Evolutionary conservation across 2,888 invertebrate genomes (phyloP), one percentile per base, ranked within the genome.

Genomic region (Seira ritae): DNA sequence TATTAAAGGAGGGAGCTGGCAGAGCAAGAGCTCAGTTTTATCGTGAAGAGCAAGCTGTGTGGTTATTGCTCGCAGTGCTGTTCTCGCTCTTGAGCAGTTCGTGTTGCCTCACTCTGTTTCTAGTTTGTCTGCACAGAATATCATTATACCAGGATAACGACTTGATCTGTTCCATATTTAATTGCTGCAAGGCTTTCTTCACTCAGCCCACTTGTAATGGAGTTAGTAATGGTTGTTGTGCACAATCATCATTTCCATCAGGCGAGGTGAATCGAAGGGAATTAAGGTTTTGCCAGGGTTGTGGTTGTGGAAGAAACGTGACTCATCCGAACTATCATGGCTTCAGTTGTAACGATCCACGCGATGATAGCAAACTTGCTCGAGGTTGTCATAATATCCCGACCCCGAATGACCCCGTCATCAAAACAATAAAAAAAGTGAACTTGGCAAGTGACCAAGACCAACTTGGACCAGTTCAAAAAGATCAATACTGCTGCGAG

Each of bases 51-150:
- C 74, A 69, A 84, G 73, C 83, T 55, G 85, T 83, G 76, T 85
- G 84, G 77, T 86, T 87, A 75, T 72, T 78, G 75, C 81, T 86
- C 84, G 84, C 86, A 72, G 77, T 86, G 23, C 83, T 85, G 67
- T 79, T 84, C 71, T 82, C 85, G 23, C 67, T 88, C 60, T 50
- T 84, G 23, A 82, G 77, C 67, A 81, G 84, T 69, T 80, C 86
- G 42, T 79, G 80, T 42, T 81, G 67, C 62, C 80, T 88, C 66
- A 74, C 86, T 55, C 78, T 88, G n/a, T 67, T 75, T 62, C 86
- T 86, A 60, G 74, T 73, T 22, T 85, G 76, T 71, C 69, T 84
- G 1, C 50, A 84, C 71, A 50, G 55, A 66, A 50, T 66, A n/a
- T n/a, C n/a, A n/a, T n/a, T n/a, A n/a, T 20, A 37, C 23, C 24